Evolutionary conservation across 2,797 vertebrate genomes (phyloP), one percentile per base, ranked within the genome.

Genomic region (Myotis pilosus): DNA sequence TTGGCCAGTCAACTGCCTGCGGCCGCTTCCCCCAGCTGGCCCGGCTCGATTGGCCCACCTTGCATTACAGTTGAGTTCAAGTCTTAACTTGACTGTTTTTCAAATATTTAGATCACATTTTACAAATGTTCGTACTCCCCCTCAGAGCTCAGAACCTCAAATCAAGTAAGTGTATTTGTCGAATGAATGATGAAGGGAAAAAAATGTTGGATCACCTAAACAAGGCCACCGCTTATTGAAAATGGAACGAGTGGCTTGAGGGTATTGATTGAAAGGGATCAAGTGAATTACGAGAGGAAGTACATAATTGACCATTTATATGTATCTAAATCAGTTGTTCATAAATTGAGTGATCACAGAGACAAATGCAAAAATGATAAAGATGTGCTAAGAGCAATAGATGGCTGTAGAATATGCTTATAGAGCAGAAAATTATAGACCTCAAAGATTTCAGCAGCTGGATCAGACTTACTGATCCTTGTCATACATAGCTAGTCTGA

Each of bases 371-470:
- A 75, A 60, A 76, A 83, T 83, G 41, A 87, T 11, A 51, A 95
- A 81, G 55, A 74, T 62, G 41, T 85, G 60, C 30, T 33, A 68
- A 82, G 13, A 74, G 44, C 33, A 82, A 66, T 16, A 17, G 28
- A 72, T 57, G 38, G 17, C 28, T 66, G 75, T 53, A 87, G 28
- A 93, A 81, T 90, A 25, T 87, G 57, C n/a, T 86, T 87, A 92
- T 0, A 60, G 19, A 20, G 41, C 71, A 38, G 68, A 83, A 95
- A 89, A 93, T 30, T 87, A 69, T 83, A 94, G 69, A n/a, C 15
- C 23, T 71, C 74, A 10, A 86, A 94, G 69, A 82, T 53, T 92
- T 92, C 84, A 94, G 53, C 55, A 93, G 36, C 36, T 86, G 44
- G 23, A 79, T 89, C 51, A 85, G 62, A 57, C 33, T 76, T 72